A percentile compares a stretch with the other conserved stretches of the same genome.
Conservation (phyloP, 1,140 invertebrate species). For the Drosophila kohkoa region DNA sequence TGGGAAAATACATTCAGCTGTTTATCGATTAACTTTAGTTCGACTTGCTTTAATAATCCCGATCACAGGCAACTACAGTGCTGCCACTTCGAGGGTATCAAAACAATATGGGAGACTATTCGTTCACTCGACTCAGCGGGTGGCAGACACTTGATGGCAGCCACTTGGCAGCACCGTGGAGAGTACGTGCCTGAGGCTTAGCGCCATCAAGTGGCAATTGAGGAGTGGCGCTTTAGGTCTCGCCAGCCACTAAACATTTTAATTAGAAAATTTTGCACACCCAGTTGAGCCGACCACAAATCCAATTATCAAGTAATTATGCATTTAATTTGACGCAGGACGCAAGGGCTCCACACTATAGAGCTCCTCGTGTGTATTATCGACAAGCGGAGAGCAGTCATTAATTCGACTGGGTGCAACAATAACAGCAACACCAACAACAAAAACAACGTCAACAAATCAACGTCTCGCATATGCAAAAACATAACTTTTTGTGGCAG, state of each 20-base stretch:
- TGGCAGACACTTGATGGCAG: background rate
- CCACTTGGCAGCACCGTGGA: conserved; percentile 21
- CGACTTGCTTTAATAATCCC: background rate
- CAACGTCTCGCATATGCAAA: conserved; percentile 52
- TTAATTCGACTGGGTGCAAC: conserved; percentile 54
- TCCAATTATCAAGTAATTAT: conserved; percentile 83
- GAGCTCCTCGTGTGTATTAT: conserved; percentile 37
- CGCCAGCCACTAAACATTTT: conserved; percentile 74
- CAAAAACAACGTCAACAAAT: conserved; percentile 40
- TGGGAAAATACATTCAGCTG: no score
- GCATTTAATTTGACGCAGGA: conserved; percentile 74
- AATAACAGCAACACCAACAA: conserved; percentile 11
- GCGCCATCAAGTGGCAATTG: conserved; percentile 43
- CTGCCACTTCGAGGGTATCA: conserved; percentile 12
- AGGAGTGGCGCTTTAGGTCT: conserved; percentile 19
- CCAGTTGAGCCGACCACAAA: conserved; percentile 78
- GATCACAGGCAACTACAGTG: background rate
- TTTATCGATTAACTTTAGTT: background rate
- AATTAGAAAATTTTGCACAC: conserved; percentile 77
- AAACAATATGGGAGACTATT: conserved; percentile 11
- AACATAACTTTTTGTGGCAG: conserved; percentile 58
- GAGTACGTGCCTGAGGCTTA: conserved; percentile 49
- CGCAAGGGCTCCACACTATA: background rate
- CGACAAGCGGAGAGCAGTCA: conserved; percentile 24
- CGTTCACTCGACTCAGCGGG: conserved; percentile 19